Evolutionary conservation across 2,797 vertebrate genomes (phyloP), one percentile per base, ranked within the genome.

Genomic region (Harpagifer antarcticus): DNA sequence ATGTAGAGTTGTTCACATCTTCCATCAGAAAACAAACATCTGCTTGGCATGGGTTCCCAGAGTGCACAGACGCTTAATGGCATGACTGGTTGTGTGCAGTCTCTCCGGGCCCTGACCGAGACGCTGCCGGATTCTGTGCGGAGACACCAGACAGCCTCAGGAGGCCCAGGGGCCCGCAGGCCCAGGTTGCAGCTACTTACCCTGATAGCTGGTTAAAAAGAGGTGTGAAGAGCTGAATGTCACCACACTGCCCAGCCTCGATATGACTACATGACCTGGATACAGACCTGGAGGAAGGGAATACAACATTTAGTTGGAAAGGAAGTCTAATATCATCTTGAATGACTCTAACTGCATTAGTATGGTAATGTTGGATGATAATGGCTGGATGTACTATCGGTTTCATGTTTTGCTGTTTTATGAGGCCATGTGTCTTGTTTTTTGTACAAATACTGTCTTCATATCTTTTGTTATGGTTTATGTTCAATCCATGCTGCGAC

Each of bases 21-120:
- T 79, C 71, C 73, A 80, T 85, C 81, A 82, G 79, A 72, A 78
- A 78, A 72, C 76, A 74, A n/a, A n/a, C n/a, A 71, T 45, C 1
- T 4, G 67, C 55, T 61, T 76, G 86, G 76, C 59, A 27, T 3
- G 37, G n/a, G 48, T 42, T 89, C 82, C 83, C 80, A 47, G 63
- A 44, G 73, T 45, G 72, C 69, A 67, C 84, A 83, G 81, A 87
- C 79, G 76, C 83, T 83, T 86, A 82, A 89, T 82, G 87, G 73
- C 67, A 6, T 67, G 65, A 75, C 82, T 76, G 77, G 74, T 72
- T 76, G 73, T 31, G 74, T 78, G 64, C 78, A 61, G 78, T 66
- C 68, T 60, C 58, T 68, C 47, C 2, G 62, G 64, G 61, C 54
- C 42, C 19, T 1, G 9, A 43, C 49, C 19, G 31, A 62, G 73